Evolutionary conservation across 2,113 vertebrate species (phyloP), one percentile per base, ranked within the genome.

Genomic region (Scophthalmus maximus): DNA sequence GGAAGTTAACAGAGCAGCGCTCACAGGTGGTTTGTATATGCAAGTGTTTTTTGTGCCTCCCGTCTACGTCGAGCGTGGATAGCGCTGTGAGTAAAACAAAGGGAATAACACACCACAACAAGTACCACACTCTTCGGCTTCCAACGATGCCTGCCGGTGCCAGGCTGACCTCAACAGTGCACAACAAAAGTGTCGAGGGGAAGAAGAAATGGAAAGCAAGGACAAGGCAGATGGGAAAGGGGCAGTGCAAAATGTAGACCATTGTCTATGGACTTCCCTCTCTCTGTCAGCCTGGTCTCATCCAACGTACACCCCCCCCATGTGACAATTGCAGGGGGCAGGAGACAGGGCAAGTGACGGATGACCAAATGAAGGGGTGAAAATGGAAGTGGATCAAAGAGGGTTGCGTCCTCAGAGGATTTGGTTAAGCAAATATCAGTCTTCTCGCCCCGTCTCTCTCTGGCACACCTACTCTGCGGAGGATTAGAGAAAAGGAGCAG

Each of bases 381-480:
- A 68, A 82, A 80, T 87, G 80, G 84, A 84, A 90, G 87, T 85
- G 79, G 84, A 92, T 89, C 76, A 92, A 86, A 88, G 83, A 76
- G 61, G 83, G 65, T 36, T 65, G 79, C 60, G 67, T 83, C 73
- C 78, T 77, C 82, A 1, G 51, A 84, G 78, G 86, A 87, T 88
- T 88, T 89, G 85, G 78, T 90, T 88, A 87, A 89, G 86, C 84
- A 89, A 90, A 92, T 89, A 88, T 79, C 82, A 79, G 84, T 88
- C 84, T 75, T 76, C 63, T 77, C 51, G 78, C 29, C 23, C 50
- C 2, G 51, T 58, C 49, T 59, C 82, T 75, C 65, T 49, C 64
- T 74, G 67, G 80, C 77, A 83, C 83, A 88, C 81, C 88, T 89
- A 65, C 78, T 75, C 76, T 84, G 79, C 73, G 74, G 81, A 73